A percentile compares a stretch with the other conserved stretches of the same genome.
phyloP scores from a whole-genome alignment of 2,888 invertebrate genomes.

The Lasioglossum figueresi region DNA sequence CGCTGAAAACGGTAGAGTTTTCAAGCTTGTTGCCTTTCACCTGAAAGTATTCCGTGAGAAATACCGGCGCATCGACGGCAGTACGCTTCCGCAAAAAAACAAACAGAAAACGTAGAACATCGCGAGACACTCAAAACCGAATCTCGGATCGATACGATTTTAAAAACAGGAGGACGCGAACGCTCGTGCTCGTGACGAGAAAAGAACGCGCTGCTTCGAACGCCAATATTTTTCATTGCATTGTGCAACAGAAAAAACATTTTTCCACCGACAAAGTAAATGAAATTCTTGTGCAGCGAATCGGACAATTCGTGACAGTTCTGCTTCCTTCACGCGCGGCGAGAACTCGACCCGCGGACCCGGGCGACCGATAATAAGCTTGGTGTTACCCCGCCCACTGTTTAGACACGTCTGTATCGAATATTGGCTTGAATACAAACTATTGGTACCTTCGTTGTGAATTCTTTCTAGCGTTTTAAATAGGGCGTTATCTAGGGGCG shows the following conservation, averaged over 20 bases:
- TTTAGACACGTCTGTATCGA: background rate
- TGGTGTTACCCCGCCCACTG: background rate
- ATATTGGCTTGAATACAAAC: background rate
- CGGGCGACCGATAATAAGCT: background rate
- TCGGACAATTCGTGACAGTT: background rate
- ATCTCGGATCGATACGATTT: background rate
- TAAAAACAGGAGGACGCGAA: background rate
- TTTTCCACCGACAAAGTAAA: background rate
- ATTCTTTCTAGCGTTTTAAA: background rate
- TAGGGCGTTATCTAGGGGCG: background rate
- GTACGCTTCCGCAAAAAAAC: background rate
- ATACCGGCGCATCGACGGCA: background rate
- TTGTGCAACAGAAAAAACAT: background rate
- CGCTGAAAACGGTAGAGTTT: background rate
- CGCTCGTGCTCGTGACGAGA: background rate
- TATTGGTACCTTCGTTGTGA: background rate
- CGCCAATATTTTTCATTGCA: background rate
- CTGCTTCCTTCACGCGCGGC: background rate
- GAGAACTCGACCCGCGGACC: background rate
- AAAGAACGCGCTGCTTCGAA: background rate
- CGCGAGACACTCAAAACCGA: background rate
- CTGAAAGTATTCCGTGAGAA: background rate
- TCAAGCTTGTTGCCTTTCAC: background rate
- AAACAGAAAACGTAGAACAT: background rate
- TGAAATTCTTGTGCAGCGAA: constrained; percentile 1